Base-by-base conservation (phyloP, 2,888 invertebrate species). In the Cerastis leucographa region DNA sequence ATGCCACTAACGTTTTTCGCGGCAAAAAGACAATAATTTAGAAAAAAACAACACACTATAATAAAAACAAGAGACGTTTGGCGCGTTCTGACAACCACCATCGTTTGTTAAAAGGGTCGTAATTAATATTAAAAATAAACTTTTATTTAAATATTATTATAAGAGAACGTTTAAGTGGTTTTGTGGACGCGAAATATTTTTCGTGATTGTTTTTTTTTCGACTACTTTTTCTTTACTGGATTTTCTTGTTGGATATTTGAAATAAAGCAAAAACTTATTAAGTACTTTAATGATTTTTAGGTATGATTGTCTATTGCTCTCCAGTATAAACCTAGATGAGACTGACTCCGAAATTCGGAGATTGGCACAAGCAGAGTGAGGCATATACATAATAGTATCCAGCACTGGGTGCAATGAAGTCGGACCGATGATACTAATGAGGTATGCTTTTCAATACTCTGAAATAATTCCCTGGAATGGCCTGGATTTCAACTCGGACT, bases 41-140 rank as follows among this genome's bases (percentile, higher is more conserved):
- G 59, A 71, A 44, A 68, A 72, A 51, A 2, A 83, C 40, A 80
- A 70, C 69, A 61, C 72, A 72, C 75, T 74, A 71, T 74, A 80
- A 76, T 70, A 77, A 79, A 85, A 84, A 79, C 74, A 71, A 71
- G 78, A 76, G 51, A 40, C 71, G 75, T 83, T 84, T 89, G 75
- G 80, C 83, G 83, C 83, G 81, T 81, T 86, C 74, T 86, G 88
- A 85, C 90, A 81, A 79, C 62, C 75, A 78, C 81, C 88, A 89
- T 89, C 82, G 85, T 83, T 82, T 82, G 88, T 84, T 90, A 89
- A 89, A 87, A 87, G 90, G 86, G 85, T 87, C 90, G 80, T 89
- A 90, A 90, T 90, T 90, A 90, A 88, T 86, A 85, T 87, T 83
- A 85, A 88, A 89, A 90, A 90, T 90, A 90, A 89, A 84, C 87